Percentiles rank a stretch among this genome's conserved stretches.
phyloP scores from a whole-genome alignment of 2,888 invertebrate species.

The Lacanobia wlatinum region DNA sequence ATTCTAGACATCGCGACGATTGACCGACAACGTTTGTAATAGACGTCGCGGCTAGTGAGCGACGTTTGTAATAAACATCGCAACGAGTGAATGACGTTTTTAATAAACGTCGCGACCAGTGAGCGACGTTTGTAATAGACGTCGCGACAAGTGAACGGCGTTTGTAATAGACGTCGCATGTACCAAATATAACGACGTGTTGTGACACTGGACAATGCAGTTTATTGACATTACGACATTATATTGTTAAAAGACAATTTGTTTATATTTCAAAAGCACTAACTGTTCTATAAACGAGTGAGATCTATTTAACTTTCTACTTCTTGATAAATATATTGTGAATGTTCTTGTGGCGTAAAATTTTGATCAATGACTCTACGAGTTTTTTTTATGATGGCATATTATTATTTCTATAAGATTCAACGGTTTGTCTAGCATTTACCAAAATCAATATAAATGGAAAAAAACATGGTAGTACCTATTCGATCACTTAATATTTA shows the following conservation, averaged over 20 bases:
- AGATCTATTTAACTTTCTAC: constrained; percentile 53
- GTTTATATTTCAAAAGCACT: constrained; percentile 50
- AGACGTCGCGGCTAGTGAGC: not conserved
- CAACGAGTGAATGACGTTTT: constrained; percentile 6
- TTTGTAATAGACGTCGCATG: constrained; percentile 9
- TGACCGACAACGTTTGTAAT: constrained; percentile 10
- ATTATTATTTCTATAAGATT: not conserved
- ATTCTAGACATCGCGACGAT: not conserved
- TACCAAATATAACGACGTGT: constrained; percentile 19
- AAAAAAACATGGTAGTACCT: not conserved
- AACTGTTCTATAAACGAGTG: constrained; percentile 51
- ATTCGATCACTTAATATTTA: not conserved
- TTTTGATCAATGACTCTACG: not conserved
- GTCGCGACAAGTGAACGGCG: constrained; percentile 36
- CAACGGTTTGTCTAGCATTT: not conserved
- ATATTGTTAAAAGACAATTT: constrained; percentile 39
- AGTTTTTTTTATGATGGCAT: too few relatives aligned
- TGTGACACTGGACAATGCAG: constrained; percentile 54
- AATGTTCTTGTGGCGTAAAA: constrained; percentile 46
- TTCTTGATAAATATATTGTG: constrained; percentile 51
- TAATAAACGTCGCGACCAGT: not conserved
- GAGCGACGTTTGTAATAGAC: constrained; percentile 30
- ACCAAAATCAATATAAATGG: not conserved
- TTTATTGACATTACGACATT: constrained; percentile 40
- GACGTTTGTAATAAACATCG: constrained; percentile 9